Percentiles rank a stretch among this genome's conserved stretches.
phyloP scores from a whole-genome alignment of 2,888 invertebrate species.

The Metopia argyrocephala region DNA sequence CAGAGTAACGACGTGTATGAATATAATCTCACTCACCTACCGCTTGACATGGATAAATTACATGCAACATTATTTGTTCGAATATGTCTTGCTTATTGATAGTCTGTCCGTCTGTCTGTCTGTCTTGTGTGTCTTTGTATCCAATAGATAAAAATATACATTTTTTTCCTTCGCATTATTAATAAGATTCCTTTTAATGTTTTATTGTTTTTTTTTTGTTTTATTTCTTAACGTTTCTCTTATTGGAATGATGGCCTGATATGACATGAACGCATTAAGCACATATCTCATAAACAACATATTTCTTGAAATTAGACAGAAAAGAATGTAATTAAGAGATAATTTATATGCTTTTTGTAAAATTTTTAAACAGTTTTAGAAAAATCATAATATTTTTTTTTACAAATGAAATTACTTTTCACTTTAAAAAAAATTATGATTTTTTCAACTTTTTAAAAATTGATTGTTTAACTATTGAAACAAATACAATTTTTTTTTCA shows the following conservation, averaged over 20 bases:
- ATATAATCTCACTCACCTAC: conserved; percentile 61
- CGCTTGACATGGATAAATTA: conserved; percentile 64
- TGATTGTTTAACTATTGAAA: too few relatives aligned
- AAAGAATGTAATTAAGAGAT: conserved; percentile 55
- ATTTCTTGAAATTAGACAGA: background rate
- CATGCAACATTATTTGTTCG: conserved; percentile 34
- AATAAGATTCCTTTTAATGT: conserved; percentile 23
- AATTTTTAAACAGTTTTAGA: conserved; percentile 14
- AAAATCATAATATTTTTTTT: background rate
- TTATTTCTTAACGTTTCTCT: background rate
- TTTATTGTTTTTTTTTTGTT: background rate
- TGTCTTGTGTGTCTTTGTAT: conserved; percentile 12
- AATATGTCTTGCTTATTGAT: background rate
- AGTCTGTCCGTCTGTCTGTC: background rate
- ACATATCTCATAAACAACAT: background rate
- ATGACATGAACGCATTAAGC: conserved; percentile 28
- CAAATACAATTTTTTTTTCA: too few relatives aligned
- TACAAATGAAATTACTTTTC: too few relatives aligned
- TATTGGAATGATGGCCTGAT: conserved; percentile 31
- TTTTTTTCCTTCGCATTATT: conserved; percentile 6
- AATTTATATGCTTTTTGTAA: conserved; percentile 21
- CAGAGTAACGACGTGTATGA: too few relatives aligned
- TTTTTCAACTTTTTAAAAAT: too few relatives aligned
- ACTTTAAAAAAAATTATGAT: too few relatives aligned
- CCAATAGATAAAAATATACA: conserved; percentile 43